phyloP scores from a whole-genome alignment of 2,113 vertebrate species.

The Scophthalmus maximus region DNA sequence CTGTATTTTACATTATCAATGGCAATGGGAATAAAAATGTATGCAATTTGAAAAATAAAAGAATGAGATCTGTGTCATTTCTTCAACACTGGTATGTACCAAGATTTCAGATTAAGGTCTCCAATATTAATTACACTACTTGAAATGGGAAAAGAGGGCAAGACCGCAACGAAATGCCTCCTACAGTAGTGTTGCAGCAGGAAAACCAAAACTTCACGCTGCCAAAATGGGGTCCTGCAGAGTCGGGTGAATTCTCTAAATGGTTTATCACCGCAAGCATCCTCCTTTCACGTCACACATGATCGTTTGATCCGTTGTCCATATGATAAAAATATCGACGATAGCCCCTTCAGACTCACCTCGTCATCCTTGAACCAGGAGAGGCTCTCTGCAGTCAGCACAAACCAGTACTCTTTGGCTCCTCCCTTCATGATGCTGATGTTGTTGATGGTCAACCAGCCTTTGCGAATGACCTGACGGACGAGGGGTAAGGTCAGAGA shows the following conservation, averaged over 20 bases:
- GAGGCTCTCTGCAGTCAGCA: conserved; percentile 89
- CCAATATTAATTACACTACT: background rate
- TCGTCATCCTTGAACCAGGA: conserved; percentile 94
- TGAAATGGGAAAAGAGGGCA: background rate
- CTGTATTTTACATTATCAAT: conserved; percentile 11
- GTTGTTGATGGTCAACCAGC: conserved; percentile 95
- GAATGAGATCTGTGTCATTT: conserved; percentile 8
- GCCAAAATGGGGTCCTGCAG: background rate
- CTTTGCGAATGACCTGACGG: conserved; percentile 92
- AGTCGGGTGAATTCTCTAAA: background rate
- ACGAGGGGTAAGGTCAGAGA: conserved; percentile 7
- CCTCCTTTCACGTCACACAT: background rate
- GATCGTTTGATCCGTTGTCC: background rate
- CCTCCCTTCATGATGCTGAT: conserved; percentile 94
- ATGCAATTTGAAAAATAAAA: conserved; percentile 2
- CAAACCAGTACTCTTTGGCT: conserved; percentile 93
- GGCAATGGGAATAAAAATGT: background rate
- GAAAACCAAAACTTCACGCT: background rate
- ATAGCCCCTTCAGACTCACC: conserved; percentile 69
- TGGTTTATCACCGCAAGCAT: background rate
- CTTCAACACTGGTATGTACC: background rate
- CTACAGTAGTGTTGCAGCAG: background rate
- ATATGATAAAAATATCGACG: background rate
- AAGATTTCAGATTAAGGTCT: background rate
- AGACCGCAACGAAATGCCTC: background rate